A percentile compares a stretch with the other conserved stretches of the same genome.
These are phyloP conservation scores for Capromys pilorides DNA, from an alignment of 2,797 vertebrate species.

Conservation along the genomic window DNA sequence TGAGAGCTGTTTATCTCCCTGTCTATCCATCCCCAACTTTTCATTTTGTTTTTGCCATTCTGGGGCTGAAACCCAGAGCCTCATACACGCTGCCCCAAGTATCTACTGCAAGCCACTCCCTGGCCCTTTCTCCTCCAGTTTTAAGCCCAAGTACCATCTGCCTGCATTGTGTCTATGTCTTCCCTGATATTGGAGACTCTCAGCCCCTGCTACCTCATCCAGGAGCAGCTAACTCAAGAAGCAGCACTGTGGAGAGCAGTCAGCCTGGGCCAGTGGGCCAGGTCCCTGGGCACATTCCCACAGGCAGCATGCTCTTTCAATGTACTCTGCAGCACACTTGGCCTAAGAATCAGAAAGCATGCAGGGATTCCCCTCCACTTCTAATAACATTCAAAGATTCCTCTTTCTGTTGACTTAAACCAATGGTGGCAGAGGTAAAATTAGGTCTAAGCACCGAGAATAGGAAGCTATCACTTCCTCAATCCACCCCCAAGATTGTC, in stretches of 20 bases:
- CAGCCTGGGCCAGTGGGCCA: background rate
- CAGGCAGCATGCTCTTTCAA: background rate
- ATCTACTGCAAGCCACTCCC: background rate
- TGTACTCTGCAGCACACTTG: background rate
- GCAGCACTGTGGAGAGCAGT: accelerated
- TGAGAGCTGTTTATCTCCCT: background rate
- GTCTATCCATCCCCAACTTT: background rate
- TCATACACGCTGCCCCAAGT: background rate
- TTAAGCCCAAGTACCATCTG: background rate
- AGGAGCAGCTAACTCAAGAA: background rate
- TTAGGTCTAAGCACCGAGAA: background rate
- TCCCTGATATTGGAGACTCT: background rate
- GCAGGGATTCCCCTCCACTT: background rate
- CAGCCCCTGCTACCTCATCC: background rate
- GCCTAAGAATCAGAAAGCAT: background rate
- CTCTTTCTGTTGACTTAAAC: background rate
- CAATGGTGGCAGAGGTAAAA: constrained; percentile 7
- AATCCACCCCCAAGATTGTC: background rate
- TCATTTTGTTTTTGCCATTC: background rate
- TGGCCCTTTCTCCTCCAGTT: background rate
- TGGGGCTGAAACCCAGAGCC: background rate
- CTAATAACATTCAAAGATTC: constrained; percentile 19
- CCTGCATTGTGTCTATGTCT: accelerated
- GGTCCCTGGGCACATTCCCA: background rate
- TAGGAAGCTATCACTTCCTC: background rate